phyloP scores from a whole-genome alignment of 2,113 vertebrate genomes.

The Lampris incognitus region DNA sequence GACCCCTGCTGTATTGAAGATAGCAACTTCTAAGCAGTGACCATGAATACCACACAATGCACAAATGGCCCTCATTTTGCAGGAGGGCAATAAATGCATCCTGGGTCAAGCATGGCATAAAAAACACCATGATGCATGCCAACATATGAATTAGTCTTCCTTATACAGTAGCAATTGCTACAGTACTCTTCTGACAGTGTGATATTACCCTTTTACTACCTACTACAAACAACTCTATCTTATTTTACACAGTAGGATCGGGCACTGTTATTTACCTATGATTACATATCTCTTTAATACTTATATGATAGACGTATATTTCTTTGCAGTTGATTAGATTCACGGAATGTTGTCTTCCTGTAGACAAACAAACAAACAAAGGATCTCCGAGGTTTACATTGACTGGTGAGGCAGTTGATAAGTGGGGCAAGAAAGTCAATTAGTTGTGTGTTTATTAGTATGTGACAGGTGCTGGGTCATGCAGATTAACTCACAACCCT shows the following conservation, averaged over 20 bases:
- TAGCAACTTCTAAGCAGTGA: not conserved
- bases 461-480: slow-evolving; percentile 84
- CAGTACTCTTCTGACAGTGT: not conserved
- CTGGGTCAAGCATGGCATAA: slow-evolving; percentile 39
- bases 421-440: slow-evolving; percentile 80
- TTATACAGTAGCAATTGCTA: not conserved
- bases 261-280: too few species aligned
- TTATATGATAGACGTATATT: not conserved
- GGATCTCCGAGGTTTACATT: slow-evolving; percentile 61
- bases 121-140: slow-evolving; percentile 37
- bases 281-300: slow-evolving; percentile 26
- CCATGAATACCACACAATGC: slow-evolving; percentile 18
- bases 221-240: not conserved
- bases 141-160: not conserved
- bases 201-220: not conserved
- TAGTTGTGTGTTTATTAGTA: slow-evolving; percentile 86
- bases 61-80: slow-evolving; percentile 31
- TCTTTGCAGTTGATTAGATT: slow-evolving; percentile 44
- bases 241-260: slow-evolving; percentile 11
- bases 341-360: slow-evolving; percentile 57
- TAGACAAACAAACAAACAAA: slow-evolving; percentile 71
- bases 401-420: slow-evolving; percentile 69
- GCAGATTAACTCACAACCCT: slow-evolving; percentile 86
- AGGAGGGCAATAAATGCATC: slow-evolving; percentile 33
- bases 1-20: slow-evolving; percentile 8